Conservation (phyloP, 2,888 invertebrate genomes). For the Diplolepis rosae region DNA sequence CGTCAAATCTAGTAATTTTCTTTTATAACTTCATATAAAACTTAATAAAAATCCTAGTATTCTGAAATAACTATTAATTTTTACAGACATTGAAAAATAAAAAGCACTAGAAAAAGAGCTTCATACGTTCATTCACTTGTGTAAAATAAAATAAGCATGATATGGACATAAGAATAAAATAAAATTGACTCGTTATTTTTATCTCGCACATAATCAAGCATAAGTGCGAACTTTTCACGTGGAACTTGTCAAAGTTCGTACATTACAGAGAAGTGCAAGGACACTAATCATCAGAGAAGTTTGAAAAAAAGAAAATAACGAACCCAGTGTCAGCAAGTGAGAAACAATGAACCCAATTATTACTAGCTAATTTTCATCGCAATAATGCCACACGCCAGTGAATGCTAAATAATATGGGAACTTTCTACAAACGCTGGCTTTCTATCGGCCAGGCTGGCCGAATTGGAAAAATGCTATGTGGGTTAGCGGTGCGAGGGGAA, state of each 20-base stretch:
- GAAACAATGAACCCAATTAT: conserved; percentile 55
- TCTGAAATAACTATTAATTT: conserved; percentile 4
- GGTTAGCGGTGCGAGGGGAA: conserved; percentile 59
- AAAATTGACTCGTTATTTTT: conserved; percentile 28
- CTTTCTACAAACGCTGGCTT: conserved; percentile 64
- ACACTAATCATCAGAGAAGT: background rate
- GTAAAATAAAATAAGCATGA: conserved; percentile 21
- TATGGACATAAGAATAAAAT: conserved; percentile 16
- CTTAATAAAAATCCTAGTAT: background rate
- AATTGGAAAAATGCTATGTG: conserved; percentile 68
- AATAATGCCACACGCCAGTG: conserved; percentile 55
- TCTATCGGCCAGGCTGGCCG: conserved; percentile 51
- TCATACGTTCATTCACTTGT: background rate
- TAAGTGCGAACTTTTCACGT: conserved; percentile 12
- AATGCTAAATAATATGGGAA: conserved; percentile 68
- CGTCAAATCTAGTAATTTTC: background rate
- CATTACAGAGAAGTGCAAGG: conserved; percentile 4
- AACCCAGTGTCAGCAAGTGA: conserved; percentile 39
- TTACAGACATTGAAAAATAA: conserved; percentile 13
- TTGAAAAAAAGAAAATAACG: conserved; percentile 26
- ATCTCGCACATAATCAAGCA: conserved; percentile 23
- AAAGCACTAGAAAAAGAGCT: background rate
- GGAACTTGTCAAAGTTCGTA: conserved; percentile 5
- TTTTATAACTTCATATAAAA: conserved; percentile 7
- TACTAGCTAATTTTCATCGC: conserved; percentile 62